Conservation (phyloP, 2,888 invertebrate genomes). For the Emesis furor region DNA sequence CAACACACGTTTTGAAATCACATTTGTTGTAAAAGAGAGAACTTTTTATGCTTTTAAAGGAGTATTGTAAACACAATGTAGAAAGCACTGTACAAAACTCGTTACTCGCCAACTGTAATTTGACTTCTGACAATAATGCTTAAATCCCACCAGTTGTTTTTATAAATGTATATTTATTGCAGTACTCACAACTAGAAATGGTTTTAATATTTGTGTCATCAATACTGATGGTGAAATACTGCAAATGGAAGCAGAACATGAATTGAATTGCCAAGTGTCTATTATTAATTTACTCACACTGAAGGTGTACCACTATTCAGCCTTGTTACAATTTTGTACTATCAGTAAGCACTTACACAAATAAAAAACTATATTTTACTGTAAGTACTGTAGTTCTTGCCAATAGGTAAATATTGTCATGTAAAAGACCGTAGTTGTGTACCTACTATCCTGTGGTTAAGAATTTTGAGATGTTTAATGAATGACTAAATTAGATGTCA, state of each 20-base stretch:
- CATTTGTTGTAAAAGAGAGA: not conserved
- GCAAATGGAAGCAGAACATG: not conserved
- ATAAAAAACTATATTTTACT: not conserved
- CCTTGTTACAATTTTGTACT: not conserved
- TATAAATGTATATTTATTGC: slow-evolving; percentile 75
- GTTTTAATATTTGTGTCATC: not conserved
- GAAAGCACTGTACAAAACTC: slow-evolving; percentile 42
- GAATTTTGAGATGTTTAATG: slow-evolving; percentile 83
- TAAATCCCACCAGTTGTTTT: slow-evolving; percentile 81
- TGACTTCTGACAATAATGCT: slow-evolving; percentile 82
- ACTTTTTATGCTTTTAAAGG: slow-evolving; percentile 21
- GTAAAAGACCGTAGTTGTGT: slow-evolving; percentile 65
- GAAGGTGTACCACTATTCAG: not conserved
- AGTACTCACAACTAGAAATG: not conserved
- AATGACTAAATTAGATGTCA: slow-evolving; percentile 70
- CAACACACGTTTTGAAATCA: slow-evolving; percentile 25
- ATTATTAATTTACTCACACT: not conserved
- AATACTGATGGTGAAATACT: not conserved
- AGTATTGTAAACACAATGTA: slow-evolving; percentile 20
- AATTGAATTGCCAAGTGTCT: too few species aligned
- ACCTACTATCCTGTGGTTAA: slow-evolving; percentile 70
- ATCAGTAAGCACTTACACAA: not conserved
- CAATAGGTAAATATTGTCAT: slow-evolving; percentile 75
- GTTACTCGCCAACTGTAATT: slow-evolving; percentile 43
- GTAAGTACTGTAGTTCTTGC: slow-evolving; percentile 78